These are phyloP conservation scores for Agrypnia vestita DNA, from an alignment of 1,140 invertebrate species.

Conservation along the genomic window DNA sequence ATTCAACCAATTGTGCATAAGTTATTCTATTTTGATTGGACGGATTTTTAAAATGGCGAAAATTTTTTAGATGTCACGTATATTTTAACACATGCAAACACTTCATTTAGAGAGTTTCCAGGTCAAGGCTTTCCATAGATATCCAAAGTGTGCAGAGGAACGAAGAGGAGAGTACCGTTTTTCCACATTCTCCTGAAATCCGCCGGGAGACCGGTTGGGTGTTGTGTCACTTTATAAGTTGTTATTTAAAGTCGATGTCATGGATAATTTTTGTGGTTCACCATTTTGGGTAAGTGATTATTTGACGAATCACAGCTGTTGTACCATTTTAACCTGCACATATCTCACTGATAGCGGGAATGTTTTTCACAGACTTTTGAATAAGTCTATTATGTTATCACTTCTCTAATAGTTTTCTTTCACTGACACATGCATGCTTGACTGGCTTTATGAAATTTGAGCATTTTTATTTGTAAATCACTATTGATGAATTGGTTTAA, in stretches of 20 bases:
- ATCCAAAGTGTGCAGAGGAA: not conserved
- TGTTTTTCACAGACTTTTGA: not conserved
- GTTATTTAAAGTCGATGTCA: conserved; percentile 33
- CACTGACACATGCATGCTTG: not conserved
- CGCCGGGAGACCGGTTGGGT: conserved; percentile 36
- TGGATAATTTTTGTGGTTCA: conserved; percentile 51
- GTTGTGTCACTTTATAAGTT: conserved; percentile 18
- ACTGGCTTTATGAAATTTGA: too few species aligned
- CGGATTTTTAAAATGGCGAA: too few species aligned
- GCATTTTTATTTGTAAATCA: too few species aligned
- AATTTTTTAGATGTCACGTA: not conserved
- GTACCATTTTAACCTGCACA: conserved; percentile 1
- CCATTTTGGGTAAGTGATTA: conserved; percentile 45
- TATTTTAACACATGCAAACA: not conserved
- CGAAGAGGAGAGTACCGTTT: not conserved
- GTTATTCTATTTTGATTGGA: too few species aligned
- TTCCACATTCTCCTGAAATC: conserved; percentile 48
- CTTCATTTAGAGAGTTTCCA: conserved; percentile 10
- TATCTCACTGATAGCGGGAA: not conserved
- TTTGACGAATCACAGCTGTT: not conserved
- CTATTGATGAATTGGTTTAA: too few species aligned
- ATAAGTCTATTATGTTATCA: not conserved
- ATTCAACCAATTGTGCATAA: too few species aligned
- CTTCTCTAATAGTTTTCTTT: not conserved
- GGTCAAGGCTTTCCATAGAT: conserved; percentile 36